Conservation (phyloP, 2,113 vertebrate species). For the Carollia perspicillata region DNA sequence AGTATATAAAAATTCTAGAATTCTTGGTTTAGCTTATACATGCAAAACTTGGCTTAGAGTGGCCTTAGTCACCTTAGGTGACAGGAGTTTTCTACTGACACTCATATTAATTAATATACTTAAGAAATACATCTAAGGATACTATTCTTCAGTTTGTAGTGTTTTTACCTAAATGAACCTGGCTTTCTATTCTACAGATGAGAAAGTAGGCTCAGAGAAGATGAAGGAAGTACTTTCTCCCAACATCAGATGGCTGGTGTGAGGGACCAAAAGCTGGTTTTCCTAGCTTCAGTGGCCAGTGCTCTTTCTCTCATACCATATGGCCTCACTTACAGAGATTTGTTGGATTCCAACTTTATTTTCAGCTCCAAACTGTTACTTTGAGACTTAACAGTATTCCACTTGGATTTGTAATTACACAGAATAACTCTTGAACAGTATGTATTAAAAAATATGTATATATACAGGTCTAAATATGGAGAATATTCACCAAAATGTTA, state of each 20-base stretch:
- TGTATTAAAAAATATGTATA: not conserved
- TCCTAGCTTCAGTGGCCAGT: not conserved
- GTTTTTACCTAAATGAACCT: not conserved
- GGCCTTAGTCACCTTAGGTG: not conserved
- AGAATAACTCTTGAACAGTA: not conserved
- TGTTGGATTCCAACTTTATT: not conserved
- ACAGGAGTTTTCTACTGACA: not conserved
- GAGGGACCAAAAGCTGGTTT: not conserved
- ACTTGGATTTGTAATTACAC: not conserved
- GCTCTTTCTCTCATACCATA: not conserved
- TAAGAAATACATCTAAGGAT: not conserved
- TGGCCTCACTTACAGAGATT: not conserved
- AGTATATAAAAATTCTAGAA: not conserved
- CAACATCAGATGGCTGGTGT: not conserved
- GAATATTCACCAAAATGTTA: not conserved
- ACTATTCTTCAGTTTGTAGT: fast-evolving
- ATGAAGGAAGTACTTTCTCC: not conserved
- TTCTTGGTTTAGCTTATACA: not conserved
- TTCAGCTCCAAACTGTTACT: not conserved
- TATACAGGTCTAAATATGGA: not conserved
- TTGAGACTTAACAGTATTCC: not conserved
- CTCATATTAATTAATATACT: too few species aligned
- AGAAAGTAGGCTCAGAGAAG: not conserved
- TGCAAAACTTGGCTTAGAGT: not conserved
- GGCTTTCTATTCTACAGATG: not conserved